Conservation (phyloP, 2,888 invertebrate genomes). For the Balanococcus diminutus region DNA sequence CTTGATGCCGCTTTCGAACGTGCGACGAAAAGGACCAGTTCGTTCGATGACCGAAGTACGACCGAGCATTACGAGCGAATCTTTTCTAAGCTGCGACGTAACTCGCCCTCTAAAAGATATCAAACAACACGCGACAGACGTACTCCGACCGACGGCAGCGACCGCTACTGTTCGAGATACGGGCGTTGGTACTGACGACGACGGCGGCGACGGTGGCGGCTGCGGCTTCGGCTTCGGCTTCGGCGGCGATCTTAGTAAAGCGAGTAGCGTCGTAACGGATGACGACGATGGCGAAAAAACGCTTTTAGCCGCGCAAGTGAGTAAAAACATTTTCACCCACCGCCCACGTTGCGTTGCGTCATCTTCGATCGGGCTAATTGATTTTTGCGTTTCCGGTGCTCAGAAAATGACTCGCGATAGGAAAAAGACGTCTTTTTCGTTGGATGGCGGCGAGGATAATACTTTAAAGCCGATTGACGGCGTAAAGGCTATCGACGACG, state of each 20-base stretch:
- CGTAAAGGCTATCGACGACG: not conserved
- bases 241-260: not conserved
- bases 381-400: not conserved
- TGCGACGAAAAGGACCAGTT: slow-evolving; percentile 61
- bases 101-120: slow-evolving; percentile 58
- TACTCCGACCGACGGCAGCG: not conserved
- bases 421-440: slow-evolving; percentile 28
- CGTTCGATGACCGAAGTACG: slow-evolving; percentile 70
- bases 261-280: not conserved
- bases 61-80: slow-evolving; percentile 55
- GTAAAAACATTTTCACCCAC: not conserved
- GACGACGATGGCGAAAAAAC: not conserved
- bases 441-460: slow-evolving; percentile 29
- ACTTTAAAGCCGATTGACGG: not conserved
- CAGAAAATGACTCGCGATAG: not conserved
- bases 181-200: not conserved
- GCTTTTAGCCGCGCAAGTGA: not conserved
- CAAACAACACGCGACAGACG: slow-evolving; percentile 61
- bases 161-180: not conserved
- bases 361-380: not conserved
- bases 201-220: not conserved
- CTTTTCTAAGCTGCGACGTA: not conserved
- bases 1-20: not conserved
- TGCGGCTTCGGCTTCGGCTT: not conserved
- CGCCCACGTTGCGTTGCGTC: not conserved